phyloP scores from a whole-genome alignment of 1,140 invertebrate genomes.

The Drosophila tsacasi region DNA sequence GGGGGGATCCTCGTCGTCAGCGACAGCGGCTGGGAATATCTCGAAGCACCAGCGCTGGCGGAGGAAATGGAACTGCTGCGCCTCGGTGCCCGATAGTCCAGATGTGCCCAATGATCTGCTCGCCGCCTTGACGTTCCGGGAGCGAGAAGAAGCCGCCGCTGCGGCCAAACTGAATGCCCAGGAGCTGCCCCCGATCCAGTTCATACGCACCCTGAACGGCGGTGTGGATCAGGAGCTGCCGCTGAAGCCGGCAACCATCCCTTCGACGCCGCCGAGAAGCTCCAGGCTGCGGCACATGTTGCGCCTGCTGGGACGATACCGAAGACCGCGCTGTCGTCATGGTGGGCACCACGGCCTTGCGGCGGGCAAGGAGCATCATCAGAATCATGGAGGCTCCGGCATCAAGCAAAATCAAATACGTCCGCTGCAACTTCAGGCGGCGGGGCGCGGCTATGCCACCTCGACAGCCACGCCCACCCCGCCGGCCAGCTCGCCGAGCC shows the following conservation, averaged over 20 bases:
- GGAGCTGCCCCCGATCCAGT: conserved; percentile 78
- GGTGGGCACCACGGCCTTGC: conserved; percentile 32
- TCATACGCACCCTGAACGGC: conserved; percentile 69
- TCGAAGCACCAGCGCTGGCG: conserved; percentile 85
- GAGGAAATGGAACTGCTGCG: conserved; percentile 87
- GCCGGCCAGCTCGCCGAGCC: conserved; percentile 58
- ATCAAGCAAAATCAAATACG: conserved; percentile 84
- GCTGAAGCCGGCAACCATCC: conserved; percentile 35
- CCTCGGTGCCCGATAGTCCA: conserved; percentile 86
- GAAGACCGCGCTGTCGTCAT: conserved; percentile 65
- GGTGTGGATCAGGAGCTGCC: conserved; percentile 46
- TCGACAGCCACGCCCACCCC: conserved; percentile 46
- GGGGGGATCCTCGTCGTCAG: conserved; percentile 43
- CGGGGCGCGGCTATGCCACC: conserved; percentile 49
- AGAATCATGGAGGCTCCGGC: conserved; percentile 34
- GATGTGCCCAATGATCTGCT: conserved; percentile 85
- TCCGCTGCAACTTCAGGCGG: conserved; percentile 70
- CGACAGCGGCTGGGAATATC: conserved; percentile 66
- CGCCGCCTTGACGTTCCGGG: conserved; percentile 62
- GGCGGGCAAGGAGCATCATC: conserved; percentile 49
- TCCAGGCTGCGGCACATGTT: conserved; percentile 77
- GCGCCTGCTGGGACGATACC: conserved; percentile 77
- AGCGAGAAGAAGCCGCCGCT: conserved; percentile 48
- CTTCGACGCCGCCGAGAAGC: conserved; percentile 51
- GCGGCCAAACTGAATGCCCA: conserved; percentile 63